These are phyloP conservation scores for Anolis apletophallus DNA, from an alignment of 2,797 vertebrate species.

Conservation along the genomic window DNA sequence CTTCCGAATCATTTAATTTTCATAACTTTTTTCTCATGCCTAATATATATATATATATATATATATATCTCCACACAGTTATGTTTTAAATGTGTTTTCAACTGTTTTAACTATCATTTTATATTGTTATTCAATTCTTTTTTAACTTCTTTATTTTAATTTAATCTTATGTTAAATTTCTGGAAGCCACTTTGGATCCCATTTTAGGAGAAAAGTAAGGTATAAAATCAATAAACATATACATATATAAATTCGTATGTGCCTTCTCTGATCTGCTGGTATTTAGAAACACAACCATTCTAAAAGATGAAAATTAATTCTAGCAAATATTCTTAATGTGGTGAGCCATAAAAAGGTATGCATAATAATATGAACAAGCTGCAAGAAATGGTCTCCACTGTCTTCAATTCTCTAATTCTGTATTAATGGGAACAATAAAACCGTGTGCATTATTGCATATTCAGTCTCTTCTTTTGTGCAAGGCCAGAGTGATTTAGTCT, in stretches of 20 bases:
- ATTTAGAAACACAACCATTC: conserved; percentile 52
- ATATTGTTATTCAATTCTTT: no score
- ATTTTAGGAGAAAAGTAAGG: no score
- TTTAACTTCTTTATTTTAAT: no score
- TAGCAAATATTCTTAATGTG: conserved; percentile 14
- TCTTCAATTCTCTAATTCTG: background rate
- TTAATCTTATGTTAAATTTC: no score
- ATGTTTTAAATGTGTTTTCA: no score
- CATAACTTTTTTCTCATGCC: no score
- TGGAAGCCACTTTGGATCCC: no score
- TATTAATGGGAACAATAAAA: background rate
- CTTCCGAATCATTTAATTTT: no score
- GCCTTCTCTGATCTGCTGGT: conserved; percentile 1
- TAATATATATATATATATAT: no score
- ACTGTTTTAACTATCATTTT: no score
- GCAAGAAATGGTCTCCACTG: background rate
- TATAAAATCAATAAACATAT: no score
- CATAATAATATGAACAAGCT: conserved; percentile 22
- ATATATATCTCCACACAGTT: no score
- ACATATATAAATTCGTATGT: background rate
- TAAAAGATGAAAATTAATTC: conserved; percentile 62
- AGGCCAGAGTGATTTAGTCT: conserved; percentile 33
- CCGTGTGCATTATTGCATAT: background rate
- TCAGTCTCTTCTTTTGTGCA: conserved; percentile 22
- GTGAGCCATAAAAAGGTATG: background rate